These are phyloP conservation scores for Drosophila subpulchrella DNA, from an alignment of 1,140 invertebrate genomes.

Conservation along the genomic window DNA sequence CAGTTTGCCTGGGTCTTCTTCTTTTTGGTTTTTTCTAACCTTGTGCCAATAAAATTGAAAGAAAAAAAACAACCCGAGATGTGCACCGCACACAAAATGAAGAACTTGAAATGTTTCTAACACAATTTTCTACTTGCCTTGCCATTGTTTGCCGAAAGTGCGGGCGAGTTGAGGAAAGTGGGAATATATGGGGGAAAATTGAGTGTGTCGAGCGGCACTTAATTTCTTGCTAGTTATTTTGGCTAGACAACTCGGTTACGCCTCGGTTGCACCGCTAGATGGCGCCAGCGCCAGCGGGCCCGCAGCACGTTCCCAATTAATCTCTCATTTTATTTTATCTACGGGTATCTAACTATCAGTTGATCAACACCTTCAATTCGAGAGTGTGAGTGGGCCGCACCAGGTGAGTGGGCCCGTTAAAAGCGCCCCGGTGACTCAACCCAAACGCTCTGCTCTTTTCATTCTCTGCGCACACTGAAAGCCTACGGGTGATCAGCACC, in stretches of 20 bases:
- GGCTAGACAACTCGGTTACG: conserved; percentile 60
- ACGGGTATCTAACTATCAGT: conserved; percentile 6
- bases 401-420: conserved; percentile 64
- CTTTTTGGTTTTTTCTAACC: conserved; percentile 45
- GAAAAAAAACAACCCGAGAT: conserved; percentile 45
- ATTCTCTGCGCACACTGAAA: conserved; percentile 9
- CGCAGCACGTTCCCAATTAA: conserved; percentile 49
- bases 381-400: conserved; percentile 18
- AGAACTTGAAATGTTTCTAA: conserved; percentile 28
- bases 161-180: neutral
- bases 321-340: conserved; percentile 36
- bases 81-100: conserved; percentile 20
- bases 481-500: conserved; percentile 10
- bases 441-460: conserved; percentile 16
- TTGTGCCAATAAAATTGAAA: conserved; percentile 71
- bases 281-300: conserved; percentile 46
- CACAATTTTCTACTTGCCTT: conserved; percentile 39
- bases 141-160: conserved; percentile 1
- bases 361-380: conserved; percentile 44
- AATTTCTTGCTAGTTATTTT: conserved; percentile 43
- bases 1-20: conserved; percentile 8
- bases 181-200: conserved; percentile 6
- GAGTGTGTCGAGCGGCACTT: conserved; percentile 31
- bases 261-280: conserved; percentile 49
- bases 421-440: conserved; percentile 64